A percentile compares a stretch with the other conserved stretches of the same genome.
Conservation (phyloP, 2,797 vertebrate species). For the Poecile montanus region DNA sequence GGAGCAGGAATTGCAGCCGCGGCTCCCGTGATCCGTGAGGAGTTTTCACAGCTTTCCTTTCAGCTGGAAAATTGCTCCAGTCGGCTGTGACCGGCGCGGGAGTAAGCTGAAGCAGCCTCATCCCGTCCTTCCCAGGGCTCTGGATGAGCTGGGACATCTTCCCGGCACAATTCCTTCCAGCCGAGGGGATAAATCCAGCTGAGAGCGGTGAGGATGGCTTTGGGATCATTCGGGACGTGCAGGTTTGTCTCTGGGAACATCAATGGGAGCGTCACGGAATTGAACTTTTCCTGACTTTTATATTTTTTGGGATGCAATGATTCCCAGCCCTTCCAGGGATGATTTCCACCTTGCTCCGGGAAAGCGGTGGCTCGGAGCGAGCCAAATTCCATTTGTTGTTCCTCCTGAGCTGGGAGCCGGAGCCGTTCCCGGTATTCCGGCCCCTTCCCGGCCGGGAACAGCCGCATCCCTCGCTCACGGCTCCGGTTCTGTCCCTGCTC, state of each 20-base stretch:
- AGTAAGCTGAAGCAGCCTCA: neutral
- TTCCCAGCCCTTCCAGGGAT: neutral
- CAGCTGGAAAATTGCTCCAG: conserved; percentile 5
- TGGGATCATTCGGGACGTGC: neutral
- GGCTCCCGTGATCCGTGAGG: neutral
- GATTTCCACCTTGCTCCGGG: neutral
- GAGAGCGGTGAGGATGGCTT: neutral
- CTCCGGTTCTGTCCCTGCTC: conserved; percentile 61
- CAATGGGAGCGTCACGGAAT: accelerated
- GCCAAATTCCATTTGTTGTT: neutral
- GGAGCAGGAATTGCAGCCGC: neutral
- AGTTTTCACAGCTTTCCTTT: conserved; percentile 14
- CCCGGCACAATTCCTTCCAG: neutral
- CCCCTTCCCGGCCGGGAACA: conserved; percentile 20
- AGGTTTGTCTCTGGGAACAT: neutral
- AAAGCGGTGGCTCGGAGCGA: neutral
- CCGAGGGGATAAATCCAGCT: neutral
- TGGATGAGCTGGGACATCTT: neutral
- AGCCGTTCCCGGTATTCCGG: neutral
- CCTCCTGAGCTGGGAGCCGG: neutral
- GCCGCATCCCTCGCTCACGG: neutral
- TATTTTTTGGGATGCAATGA: neutral
- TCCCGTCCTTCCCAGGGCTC: neutral
- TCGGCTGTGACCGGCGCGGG: neutral
- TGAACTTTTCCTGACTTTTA: too few relatives aligned